Evolutionary conservation across 1,140 invertebrate species (phyloP), one percentile per base, ranked within the genome.

Genomic region (Hyphantria cunea): DNA sequence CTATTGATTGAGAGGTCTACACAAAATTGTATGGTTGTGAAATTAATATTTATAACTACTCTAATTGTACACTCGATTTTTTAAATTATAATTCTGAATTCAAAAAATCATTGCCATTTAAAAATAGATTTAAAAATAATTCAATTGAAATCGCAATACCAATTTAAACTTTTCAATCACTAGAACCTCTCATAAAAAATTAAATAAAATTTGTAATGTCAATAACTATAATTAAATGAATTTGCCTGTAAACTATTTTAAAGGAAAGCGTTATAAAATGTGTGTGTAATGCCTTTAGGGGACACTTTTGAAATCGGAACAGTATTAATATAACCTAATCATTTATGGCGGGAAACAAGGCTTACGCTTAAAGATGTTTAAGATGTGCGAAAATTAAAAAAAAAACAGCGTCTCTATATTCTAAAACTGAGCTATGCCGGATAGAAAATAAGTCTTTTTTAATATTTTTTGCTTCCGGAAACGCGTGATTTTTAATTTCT

Each of bases 351-450:
- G 71, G 73, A 69, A 64, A 72, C 68, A 56, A 68, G 68, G 82
- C 72, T 80, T 78, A 64, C 62, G 71, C 73, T 72, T 75, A 34
- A 76, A 55, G 68, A 65, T 64, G 62, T 59, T 70, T 68, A 70
- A 59, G 51, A 60, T 50, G 66, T 70, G 65, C 65, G 42, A 47
- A 58, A 15, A 37, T 37, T 17, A 34, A 37, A 34, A 37, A n/a
- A 12, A 44, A 74, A 78, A 74, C 42, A 74, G 66, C 83, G 86
- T 86, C 83, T 89, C 86, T 84, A 73, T 74, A 75, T 76, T 81
- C 74, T 76, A 81, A 89, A 80, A 73, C 75, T 70, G 83, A 79
- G 78, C 84, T 87, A 87, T 70, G 84, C 83, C 83, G 86, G 86
- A 82, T 88, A 82, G 72, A 67, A 72, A 25, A 3, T 70, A 77